Base-by-base conservation (phyloP, 2,113 vertebrate species). In the Choloepus hoffmanni region DNA sequence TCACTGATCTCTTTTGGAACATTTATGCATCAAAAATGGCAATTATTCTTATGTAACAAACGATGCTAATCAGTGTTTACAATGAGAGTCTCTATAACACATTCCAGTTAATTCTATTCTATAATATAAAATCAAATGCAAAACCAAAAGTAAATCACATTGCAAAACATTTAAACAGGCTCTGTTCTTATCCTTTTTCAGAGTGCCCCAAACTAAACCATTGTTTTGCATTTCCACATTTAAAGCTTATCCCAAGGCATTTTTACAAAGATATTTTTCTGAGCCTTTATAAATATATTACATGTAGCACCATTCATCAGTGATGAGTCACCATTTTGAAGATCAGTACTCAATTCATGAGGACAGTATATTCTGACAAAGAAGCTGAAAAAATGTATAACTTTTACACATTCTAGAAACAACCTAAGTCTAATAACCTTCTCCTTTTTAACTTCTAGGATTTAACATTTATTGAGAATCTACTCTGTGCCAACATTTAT, bases 71-170 rank as follows among this genome's bases (percentile, higher is more conserved):
- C 76, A 73, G 33, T 90, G 43, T 82, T 89, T 68, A 93, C 36
- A 65, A 90, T 53, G 68, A 88, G 28, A 53, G 33, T 76, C 40
- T 58, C 77, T 72, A 77, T 53, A 21, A 95, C 24, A 72, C 40
- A 77, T 43, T 73, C 12, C 55, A 74, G 62, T 55, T 55, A 85
- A 93, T 89, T 68, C 67, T 50, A n/a, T n/a, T 88, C 81, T 85
- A 50, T 48, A 79, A 83, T 5, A 91, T 40, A 81, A 94, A 88
- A 86, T 79, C 84, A 96, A 84, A 92, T 28, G 65, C 55, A 77
- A 90, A 92, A 55, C 70, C 55, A n/a, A 43, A 68, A 74, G 86
- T 68, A 85, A 90, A 43, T 90, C 30, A 78, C 28, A 67, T 7
- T 70, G 73, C 48, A 92, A 85, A 94, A 84, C 33, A 62, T 45